These are phyloP conservation scores for Scyliorhinus canicula DNA, from an alignment of 2,797 vertebrate species.

Conservation along the genomic window DNA sequence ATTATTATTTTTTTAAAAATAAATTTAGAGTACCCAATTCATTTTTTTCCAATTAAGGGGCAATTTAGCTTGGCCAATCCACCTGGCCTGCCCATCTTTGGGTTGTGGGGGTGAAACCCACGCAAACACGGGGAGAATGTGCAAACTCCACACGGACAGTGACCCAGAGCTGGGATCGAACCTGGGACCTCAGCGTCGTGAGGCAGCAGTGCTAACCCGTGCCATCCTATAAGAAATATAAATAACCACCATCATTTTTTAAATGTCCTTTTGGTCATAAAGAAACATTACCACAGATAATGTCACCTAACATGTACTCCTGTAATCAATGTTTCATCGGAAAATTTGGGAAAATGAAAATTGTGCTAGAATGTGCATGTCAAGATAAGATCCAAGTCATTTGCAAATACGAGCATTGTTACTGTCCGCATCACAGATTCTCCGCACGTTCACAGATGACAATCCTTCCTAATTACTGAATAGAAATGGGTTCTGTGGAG, in stretches of 20 bases:
- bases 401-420: neutral
- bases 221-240: neutral
- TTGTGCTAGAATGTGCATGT: neutral
- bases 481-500: neutral
- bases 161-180: too few relatives aligned
- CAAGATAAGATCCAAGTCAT: neutral
- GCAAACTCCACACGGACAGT: too few relatives aligned
- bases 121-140: too few relatives aligned
- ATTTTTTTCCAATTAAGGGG: too few relatives aligned
- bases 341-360: neutral
- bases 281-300: neutral
- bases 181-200: too few relatives aligned
- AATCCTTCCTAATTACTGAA: neutral
- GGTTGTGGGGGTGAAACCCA: too few relatives aligned
- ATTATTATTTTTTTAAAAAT: too few relatives aligned
- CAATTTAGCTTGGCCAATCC: too few relatives aligned
- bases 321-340: too few relatives aligned
- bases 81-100: too few relatives aligned
- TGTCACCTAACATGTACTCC: neutral
- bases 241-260: neutral
- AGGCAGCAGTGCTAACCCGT: too few relatives aligned
- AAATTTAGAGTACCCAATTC: too few relatives aligned
- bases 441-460: neutral
- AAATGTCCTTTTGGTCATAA: conserved; percentile 1
- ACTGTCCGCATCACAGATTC: neutral